Percentiles rank a stretch among this genome's conserved stretches.
These are phyloP conservation scores for Penaeus vannamei DNA, from an alignment of 1,140 invertebrate species.

Conservation along the genomic window DNA sequence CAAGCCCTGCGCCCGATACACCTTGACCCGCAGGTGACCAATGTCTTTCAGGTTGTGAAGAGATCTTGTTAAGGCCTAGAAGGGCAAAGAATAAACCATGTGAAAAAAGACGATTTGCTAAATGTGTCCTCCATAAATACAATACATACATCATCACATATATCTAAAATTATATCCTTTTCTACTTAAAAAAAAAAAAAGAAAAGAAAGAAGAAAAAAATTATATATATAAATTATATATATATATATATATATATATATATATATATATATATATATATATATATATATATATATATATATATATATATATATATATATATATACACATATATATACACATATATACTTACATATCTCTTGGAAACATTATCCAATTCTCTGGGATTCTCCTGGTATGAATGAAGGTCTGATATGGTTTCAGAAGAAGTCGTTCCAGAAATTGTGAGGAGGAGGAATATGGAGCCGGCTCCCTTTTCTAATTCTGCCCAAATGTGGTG, in stretches of 20 bases:
- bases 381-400: conserved; percentile 84
- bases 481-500: conserved; percentile 90
- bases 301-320: no score
- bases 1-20: conserved; percentile 90
- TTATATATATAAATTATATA: no score
- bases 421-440: conserved; percentile 94
- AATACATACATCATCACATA: neutral
- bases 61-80: conserved; percentile 78
- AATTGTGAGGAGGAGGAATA: conserved; percentile 92
- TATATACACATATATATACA: neutral
- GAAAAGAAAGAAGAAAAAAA: no score
- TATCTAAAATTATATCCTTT: no score
- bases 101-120: conserved; percentile 51
- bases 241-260: no score
- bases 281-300: no score
- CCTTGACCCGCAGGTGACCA: conserved; percentile 89
- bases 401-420: conserved; percentile 90
- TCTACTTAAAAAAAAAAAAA: no score
- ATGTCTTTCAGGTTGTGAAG: conserved; percentile 87
- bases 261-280: no score
- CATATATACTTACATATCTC: conserved; percentile 81
- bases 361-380: conserved; percentile 79
- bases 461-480: conserved; percentile 89
- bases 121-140: neutral
- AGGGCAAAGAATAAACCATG: conserved; percentile 60